Evolutionary conservation across 2,888 invertebrate species (phyloP), one percentile per base, ranked within the genome.

Genomic region (Congeria kusceri): DNA sequence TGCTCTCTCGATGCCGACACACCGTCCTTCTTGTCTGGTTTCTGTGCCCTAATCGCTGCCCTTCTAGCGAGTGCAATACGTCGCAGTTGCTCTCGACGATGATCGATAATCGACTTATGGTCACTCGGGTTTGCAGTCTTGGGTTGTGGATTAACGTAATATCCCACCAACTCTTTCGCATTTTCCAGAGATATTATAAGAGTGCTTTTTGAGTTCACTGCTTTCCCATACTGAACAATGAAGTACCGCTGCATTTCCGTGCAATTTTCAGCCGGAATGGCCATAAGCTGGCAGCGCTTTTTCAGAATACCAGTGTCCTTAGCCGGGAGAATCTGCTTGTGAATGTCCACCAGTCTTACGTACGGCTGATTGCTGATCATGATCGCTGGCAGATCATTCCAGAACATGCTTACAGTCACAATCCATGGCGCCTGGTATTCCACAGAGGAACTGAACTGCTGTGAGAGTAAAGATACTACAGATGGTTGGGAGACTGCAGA

Each of bases 201-300:
- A 0, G 91, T 91, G 81, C 91, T 92, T 83, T 92, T 92, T 11
- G 93, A 93, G 81, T 92, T 92, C 71, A 92, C 90, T 4, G 93
- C 93, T 65, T 89, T 90, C 39, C 92, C 93, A 86, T 93, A 93
- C 59, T 92, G 90, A 27, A 93, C 91, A 9, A 93, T 88, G 69
- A 93, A 93, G 81, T 93, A 92, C n/a, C 93, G 83, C 87, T 93
- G 92, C 87, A 93, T 91, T 76, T 93, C 93, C n/a, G 91, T 78
- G 80, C 93, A 93, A 83, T 92, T 92, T 56, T 84, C 83, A n/a
- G 93, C 90, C 15, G 86, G 78, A 72, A 93, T 90, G 15, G 88
- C 89, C 85, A 93, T 86, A 67, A 92, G 87, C 85, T 91, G 91
- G 69, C 92, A 92, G 2, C 93, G 86, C 80, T 93, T 93, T 84